These are phyloP conservation scores for Antitype chi DNA, from an alignment of 2,888 invertebrate species.

Conservation along the genomic window DNA sequence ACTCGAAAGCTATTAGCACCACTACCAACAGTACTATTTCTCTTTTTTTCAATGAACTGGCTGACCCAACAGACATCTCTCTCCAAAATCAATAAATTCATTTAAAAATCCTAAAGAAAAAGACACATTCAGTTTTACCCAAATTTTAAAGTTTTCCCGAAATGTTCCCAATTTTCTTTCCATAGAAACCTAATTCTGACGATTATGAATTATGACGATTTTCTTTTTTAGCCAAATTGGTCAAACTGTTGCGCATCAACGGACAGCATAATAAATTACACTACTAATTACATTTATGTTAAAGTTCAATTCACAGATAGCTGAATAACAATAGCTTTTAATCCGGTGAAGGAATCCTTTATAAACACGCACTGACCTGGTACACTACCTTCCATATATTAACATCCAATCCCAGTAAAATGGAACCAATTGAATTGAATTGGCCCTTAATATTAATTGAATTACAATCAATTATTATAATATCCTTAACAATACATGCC, in stretches of 20 bases:
- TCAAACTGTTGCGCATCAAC: no score
- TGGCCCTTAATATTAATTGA: conserved; percentile 44
- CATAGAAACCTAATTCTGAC: background rate
- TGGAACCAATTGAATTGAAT: conserved; percentile 17
- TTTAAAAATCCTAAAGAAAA: background rate
- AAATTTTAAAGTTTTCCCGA: background rate
- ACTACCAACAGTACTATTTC: background rate
- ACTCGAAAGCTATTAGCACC: background rate
- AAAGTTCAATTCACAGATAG: background rate
- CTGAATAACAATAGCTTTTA: background rate
- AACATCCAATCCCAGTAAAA: conserved; percentile 14
- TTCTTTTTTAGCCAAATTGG: no score
- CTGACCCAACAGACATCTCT: background rate
- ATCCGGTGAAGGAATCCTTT: background rate
- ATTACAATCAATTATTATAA: conserved; percentile 45
- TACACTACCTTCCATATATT: background rate
- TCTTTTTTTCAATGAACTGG: background rate
- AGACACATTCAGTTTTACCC: background rate
- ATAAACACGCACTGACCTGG: background rate
- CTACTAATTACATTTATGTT: background rate
- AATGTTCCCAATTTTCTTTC: background rate
- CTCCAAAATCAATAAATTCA: no score
- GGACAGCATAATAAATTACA: background rate
- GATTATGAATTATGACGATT: no score
- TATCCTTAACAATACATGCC: conserved; percentile 8